Conservation (phyloP, 2,797 vertebrate genomes). For the Sebastes minor region DNA sequence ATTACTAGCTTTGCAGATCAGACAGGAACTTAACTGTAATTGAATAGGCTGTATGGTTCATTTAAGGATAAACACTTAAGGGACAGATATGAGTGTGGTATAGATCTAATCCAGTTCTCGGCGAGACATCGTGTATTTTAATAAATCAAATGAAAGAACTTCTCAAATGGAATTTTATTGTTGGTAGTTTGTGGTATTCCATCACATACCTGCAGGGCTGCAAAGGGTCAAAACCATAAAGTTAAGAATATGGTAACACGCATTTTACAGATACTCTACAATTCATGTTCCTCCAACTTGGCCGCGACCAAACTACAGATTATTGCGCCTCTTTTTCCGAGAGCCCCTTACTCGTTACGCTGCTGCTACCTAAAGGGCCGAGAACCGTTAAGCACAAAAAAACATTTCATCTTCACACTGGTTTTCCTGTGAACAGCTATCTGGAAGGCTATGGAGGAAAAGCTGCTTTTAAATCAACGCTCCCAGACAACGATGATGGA, state of each 20-base stretch:
- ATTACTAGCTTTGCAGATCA: too few relatives aligned
- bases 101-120: background rate
- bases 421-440: conserved; percentile 24
- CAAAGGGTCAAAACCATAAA: conserved; percentile 63
- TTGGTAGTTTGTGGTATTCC: conserved; percentile 55
- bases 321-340: conserved; percentile 12
- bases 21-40: too few relatives aligned
- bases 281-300: conserved; percentile 24
- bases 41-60: too few relatives aligned
- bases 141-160: conserved; percentile 25
- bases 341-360: background rate
- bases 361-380: conserved; percentile 36
- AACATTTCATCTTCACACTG: conserved; percentile 12
- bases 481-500: conserved; percentile 41
- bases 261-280: conserved; percentile 54
- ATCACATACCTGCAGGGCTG: conserved; percentile 68
- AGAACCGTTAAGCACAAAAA: conserved; percentile 21
- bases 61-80: too few relatives aligned
- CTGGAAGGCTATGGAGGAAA: conserved; percentile 44
- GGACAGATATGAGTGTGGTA: background rate
- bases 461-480: conserved; percentile 28
- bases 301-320: conserved; percentile 25
- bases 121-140: background rate
- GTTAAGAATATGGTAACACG: conserved; percentile 47
- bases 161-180: conserved; percentile 76